Conservation (phyloP, 1,140 invertebrate species). For the Oedothorax gibbosus region DNA sequence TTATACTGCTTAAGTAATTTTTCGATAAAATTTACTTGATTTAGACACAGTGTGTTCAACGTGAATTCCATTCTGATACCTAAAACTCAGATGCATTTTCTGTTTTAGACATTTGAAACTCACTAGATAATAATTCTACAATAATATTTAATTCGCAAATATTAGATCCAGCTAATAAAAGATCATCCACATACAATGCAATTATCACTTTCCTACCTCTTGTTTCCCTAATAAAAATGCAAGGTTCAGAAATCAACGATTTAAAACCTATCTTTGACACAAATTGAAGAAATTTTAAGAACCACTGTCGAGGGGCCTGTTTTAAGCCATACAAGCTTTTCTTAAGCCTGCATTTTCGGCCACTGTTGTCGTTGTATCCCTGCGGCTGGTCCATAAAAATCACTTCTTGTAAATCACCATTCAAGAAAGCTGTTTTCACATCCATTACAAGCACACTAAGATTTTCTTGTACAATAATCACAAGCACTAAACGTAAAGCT, state of each 20-base stretch:
- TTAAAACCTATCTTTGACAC: too few species aligned
- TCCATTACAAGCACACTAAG: conserved; percentile 68
- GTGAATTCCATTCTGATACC: background rate
- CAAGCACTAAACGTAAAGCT: conserved; percentile 67
- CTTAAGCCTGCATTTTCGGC: conserved; percentile 64
- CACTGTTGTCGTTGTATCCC: conserved; percentile 48
- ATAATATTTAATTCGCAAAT: background rate
- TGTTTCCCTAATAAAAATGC: too few species aligned
- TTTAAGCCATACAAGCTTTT: conserved; percentile 66
- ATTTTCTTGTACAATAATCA: conserved; percentile 65
- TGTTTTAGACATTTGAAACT: conserved; percentile 50
- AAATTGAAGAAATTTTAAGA: conserved; percentile 63
- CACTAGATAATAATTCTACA: background rate
- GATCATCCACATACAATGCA: conserved; percentile 38
- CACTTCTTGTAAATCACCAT: conserved; percentile 68
- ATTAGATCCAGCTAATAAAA: conserved; percentile 18
- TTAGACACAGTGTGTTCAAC: background rate
- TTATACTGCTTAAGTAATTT: too few species aligned
- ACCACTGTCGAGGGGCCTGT: conserved; percentile 67
- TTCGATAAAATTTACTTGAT: too few species aligned
- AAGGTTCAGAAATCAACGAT: too few species aligned
- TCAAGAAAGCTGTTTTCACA: conserved; percentile 69
- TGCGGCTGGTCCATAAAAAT: conserved; percentile 68
- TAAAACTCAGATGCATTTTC: too few species aligned
- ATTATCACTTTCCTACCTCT: too few species aligned